Percentiles rank a stretch among this genome's conserved stretches.
Evolutionary conservation across 35 echinoderm and acorn worm genomes (phyloP).

Genomic region (Holothuria glaberrima): DNA sequence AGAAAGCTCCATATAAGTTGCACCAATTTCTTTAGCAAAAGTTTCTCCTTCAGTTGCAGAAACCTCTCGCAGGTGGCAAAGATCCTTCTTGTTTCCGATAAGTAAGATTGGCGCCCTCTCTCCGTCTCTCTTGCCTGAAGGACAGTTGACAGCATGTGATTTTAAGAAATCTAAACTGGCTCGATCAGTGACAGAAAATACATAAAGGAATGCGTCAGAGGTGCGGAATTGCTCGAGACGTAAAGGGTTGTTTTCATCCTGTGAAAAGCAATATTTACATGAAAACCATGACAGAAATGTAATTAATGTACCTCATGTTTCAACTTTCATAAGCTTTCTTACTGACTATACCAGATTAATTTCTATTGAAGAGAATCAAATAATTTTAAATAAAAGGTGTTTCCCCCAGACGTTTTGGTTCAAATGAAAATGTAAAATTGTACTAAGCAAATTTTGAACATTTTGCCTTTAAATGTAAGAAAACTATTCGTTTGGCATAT

Average conservation of each 20-base stretch:
- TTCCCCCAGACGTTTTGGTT: too few relatives aligned
- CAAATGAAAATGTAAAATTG: too few relatives aligned
- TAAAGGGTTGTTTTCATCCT: slow-evolving; percentile 72
- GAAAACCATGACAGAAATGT: neutral
- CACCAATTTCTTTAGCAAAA: slow-evolving; percentile 86
- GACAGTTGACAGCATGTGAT: slow-evolving; percentile 31
- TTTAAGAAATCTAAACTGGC: slow-evolving; percentile 76
- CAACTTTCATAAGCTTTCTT: too few relatives aligned
- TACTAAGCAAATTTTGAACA: too few relatives aligned
- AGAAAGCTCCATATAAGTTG: slow-evolving; percentile 77
- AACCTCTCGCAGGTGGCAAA: slow-evolving; percentile 82
- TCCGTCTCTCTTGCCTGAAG: slow-evolving; percentile 49
- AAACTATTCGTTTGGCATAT: too few relatives aligned
- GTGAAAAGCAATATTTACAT: neutral
- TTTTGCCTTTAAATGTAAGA: too few relatives aligned
- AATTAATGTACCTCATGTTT: too few relatives aligned
- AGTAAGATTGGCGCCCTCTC: slow-evolving; percentile 69
- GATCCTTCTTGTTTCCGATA: slow-evolving; percentile 85
- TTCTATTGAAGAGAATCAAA: too few relatives aligned
- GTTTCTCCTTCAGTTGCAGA: slow-evolving; percentile 72
- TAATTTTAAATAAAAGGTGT: too few relatives aligned
- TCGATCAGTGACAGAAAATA: slow-evolving; percentile 86
- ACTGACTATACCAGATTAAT: neutral
- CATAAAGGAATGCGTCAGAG: slow-evolving; percentile 73
- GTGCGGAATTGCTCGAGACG: slow-evolving; percentile 80